These are phyloP conservation scores for Boleophthalmus pectinirostris DNA, from an alignment of 2,113 vertebrate genomes.

Conservation along the genomic window DNA sequence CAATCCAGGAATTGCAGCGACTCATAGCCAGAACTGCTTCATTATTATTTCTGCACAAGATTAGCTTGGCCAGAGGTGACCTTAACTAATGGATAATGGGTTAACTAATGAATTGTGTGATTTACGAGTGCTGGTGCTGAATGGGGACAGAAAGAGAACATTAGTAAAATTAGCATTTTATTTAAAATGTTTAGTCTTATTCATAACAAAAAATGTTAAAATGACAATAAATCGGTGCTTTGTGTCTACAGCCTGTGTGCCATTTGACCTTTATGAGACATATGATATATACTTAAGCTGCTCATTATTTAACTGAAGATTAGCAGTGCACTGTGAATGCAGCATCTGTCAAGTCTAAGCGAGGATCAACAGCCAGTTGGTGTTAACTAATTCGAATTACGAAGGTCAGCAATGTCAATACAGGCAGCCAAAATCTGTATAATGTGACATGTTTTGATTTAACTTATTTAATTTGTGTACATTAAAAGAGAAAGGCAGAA, in stretches of 20 bases:
- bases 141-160: slow-evolving; percentile 22
- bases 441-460: not conserved
- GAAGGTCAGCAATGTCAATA: not conserved
- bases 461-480: not conserved
- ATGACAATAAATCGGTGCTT: slow-evolving; percentile 1
- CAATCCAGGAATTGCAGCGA: slow-evolving; percentile 33
- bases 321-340: slow-evolving; percentile 34
- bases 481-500: not conserved
- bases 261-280: slow-evolving; percentile 37
- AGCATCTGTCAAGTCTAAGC: slow-evolving; percentile 40
- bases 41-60: slow-evolving; percentile 43
- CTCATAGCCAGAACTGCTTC: slow-evolving; percentile 27
- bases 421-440: not conserved
- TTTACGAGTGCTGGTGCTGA: slow-evolving; percentile 19
- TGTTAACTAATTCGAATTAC: slow-evolving; percentile 36
- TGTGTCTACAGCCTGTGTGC: slow-evolving; percentile 12
- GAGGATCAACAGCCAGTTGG: slow-evolving; percentile 32
- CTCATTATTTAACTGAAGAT: slow-evolving; percentile 51
- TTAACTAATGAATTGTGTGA: slow-evolving; percentile 31
- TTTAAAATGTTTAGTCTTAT: not conserved
- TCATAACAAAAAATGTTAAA: not conserved
- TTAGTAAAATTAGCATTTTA: not conserved
- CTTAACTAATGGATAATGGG: slow-evolving; percentile 35
- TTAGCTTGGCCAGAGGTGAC: slow-evolving; percentile 40
- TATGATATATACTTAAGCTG: slow-evolving; percentile 25